Evolutionary conservation across 2,888 invertebrate genomes (phyloP).

Genomic region (Agrotis clavis): DNA sequence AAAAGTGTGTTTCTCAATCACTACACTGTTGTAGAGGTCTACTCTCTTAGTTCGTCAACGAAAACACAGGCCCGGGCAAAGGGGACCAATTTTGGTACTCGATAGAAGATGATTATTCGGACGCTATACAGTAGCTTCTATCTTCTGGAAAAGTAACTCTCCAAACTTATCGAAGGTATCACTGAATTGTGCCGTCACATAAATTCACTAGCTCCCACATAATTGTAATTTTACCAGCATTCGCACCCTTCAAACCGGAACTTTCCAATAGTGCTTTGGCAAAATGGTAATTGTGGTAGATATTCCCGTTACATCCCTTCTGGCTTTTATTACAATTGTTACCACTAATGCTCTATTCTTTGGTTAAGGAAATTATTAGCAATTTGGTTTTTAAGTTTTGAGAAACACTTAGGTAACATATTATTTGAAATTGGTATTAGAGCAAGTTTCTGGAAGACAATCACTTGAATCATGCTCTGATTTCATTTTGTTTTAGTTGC

Average conservation of each 20-base stretch:
- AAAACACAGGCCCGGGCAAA: no score
- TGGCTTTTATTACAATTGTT: background rate
- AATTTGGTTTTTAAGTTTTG: background rate
- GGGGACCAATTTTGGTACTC: no score
- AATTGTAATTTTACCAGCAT: conserved; percentile 3
- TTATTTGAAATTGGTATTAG: no score
- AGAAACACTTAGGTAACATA: no score
- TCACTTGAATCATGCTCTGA: no score
- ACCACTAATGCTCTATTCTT: background rate
- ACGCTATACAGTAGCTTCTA: background rate
- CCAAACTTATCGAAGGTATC: background rate
- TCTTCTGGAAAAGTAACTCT: background rate
- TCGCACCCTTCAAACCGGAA: conserved; percentile 22
- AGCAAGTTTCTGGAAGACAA: no score
- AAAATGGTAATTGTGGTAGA: conserved; percentile 4
- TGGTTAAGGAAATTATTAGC: background rate
- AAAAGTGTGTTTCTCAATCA: no score
- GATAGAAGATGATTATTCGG: no score
- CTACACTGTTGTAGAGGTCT: no score
- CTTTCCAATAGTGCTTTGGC: conserved; percentile 9
- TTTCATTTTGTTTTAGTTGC: no score
- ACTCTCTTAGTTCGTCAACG: no score
- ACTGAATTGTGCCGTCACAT: background rate
- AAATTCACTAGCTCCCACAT: conserved; percentile 2
- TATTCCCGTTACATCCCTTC: background rate